A percentile compares a stretch with the other conserved stretches of the same genome.
Evolutionary conservation across 2,888 invertebrate species (phyloP).

Genomic region (Ectemnius lituratus): DNA sequence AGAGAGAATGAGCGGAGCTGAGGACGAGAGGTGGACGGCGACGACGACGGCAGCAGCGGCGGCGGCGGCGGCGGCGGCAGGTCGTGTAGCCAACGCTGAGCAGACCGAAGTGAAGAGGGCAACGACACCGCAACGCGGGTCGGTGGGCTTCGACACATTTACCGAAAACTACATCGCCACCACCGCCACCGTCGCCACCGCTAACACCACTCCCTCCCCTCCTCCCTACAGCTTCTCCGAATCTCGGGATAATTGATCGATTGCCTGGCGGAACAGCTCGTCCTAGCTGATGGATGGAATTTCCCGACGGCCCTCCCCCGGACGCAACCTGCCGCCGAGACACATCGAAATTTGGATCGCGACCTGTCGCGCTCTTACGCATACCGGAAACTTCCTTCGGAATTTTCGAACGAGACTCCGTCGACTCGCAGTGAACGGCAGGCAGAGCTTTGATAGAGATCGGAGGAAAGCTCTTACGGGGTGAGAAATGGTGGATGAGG

Average conservation of each 20-base stretch:
- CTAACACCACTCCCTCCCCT: slow-evolving; percentile 28
- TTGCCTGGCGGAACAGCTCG: slow-evolving; percentile 37
- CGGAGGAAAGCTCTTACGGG: background rate
- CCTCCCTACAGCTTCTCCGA: slow-evolving; percentile 46
- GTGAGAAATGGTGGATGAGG: background rate
- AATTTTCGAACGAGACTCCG: background rate
- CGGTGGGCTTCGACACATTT: slow-evolving; percentile 69
- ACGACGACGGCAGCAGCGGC: slow-evolving; percentile 49
- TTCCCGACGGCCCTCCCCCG: background rate
- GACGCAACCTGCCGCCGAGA: too few relatives aligned
- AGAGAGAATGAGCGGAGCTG: slow-evolving; percentile 40
- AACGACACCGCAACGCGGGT: slow-evolving; percentile 71
- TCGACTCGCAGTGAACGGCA: too few relatives aligned
- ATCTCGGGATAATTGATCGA: slow-evolving; percentile 58
- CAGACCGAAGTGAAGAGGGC: slow-evolving; percentile 73
- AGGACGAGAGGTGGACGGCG: slow-evolving; percentile 56
- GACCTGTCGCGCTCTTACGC: background rate
- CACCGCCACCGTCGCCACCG: slow-evolving; percentile 45
- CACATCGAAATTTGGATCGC: background rate
- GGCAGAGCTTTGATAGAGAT: background rate
- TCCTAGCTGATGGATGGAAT: slow-evolving; percentile 28
- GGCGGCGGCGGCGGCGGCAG: slow-evolving; percentile 52
- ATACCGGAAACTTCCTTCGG: background rate
- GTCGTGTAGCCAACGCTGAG: slow-evolving; percentile 47
- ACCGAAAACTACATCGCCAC: slow-evolving; percentile 65